phyloP scores from a whole-genome alignment of 2,113 vertebrate species.

The Cygnus buccinator region DNA sequence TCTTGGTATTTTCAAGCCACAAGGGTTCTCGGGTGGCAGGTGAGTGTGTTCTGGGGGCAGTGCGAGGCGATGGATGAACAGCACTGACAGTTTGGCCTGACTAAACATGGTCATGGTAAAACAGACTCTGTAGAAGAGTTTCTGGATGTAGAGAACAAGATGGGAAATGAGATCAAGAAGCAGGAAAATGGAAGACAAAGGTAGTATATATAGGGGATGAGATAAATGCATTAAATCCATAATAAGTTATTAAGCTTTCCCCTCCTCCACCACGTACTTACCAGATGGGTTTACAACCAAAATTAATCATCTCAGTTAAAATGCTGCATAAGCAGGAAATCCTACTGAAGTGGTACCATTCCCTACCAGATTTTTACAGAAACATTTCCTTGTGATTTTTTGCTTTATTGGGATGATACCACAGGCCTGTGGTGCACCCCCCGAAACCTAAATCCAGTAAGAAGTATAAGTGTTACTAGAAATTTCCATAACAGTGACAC shows the following conservation, averaged over 20 bases:
- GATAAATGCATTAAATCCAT: background rate
- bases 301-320: background rate
- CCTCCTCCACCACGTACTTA: background rate
- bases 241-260: background rate
- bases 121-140: background rate
- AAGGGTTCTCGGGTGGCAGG: fast-evolving
- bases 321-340: background rate
- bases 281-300: background rate
- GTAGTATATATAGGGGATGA: background rate
- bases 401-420: background rate
- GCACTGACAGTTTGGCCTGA: background rate
- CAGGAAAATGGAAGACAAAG: background rate
- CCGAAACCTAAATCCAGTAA: background rate
- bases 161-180: background rate
- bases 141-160: background rate
- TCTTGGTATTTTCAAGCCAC: background rate
- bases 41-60: background rate
- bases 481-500: background rate
- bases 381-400: background rate
- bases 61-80: fast-evolving
- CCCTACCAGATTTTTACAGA: background rate
- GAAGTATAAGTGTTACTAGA: background rate
- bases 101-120: background rate
- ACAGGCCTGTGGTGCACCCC: background rate
- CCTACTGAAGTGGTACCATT: background rate